phyloP scores from a whole-genome alignment of 2,888 invertebrate genomes.

The Polydrusus cervinus region DNA sequence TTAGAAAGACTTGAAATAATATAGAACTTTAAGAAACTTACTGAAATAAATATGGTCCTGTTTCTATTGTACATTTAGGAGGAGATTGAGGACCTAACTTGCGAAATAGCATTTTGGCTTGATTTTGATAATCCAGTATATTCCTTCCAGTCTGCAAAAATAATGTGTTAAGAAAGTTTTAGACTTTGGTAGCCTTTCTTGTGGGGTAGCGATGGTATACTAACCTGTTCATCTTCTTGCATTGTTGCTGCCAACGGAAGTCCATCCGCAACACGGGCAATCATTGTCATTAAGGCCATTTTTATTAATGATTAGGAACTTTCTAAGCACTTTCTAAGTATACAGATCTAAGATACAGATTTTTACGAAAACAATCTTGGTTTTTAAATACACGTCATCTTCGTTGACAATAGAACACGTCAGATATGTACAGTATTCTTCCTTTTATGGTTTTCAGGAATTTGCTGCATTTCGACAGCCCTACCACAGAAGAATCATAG shows the following conservation, averaged over 20 bases:
- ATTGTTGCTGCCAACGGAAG: slow-evolving; percentile 96
- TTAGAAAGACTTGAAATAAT: background rate
- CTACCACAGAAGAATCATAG: too few relatives aligned
- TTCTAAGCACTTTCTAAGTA: slow-evolving; percentile 12
- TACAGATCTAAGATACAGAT: too few relatives aligned
- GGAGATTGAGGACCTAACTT: slow-evolving; percentile 95
- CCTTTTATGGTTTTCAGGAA: background rate
- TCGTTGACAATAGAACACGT: slow-evolving; percentile 22
- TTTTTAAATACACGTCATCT: slow-evolving; percentile 46
- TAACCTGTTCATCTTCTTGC: slow-evolving; percentile 98
- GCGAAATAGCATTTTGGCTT: slow-evolving; percentile 98
- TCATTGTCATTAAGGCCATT: slow-evolving; percentile 99
- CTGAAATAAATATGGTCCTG: slow-evolving; percentile 98
- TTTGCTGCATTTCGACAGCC: background rate
- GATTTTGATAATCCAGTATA: slow-evolving; percentile 98
- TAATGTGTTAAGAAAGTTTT: slow-evolving; percentile 8
- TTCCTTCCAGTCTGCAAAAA: slow-evolving; percentile 89
- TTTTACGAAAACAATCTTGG: slow-evolving; percentile 24
- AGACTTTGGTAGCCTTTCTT: background rate
- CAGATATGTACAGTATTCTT: background rate
- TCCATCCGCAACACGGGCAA: slow-evolving; percentile 95
- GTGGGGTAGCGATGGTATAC: background rate
- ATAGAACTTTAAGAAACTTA: slow-evolving; percentile 75
- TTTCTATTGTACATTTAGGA: slow-evolving; percentile 94
- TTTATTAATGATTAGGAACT: slow-evolving; percentile 46